These are phyloP conservation scores for Sebastes alutus DNA, from an alignment of 2,797 vertebrate genomes.

Conservation along the genomic window DNA sequence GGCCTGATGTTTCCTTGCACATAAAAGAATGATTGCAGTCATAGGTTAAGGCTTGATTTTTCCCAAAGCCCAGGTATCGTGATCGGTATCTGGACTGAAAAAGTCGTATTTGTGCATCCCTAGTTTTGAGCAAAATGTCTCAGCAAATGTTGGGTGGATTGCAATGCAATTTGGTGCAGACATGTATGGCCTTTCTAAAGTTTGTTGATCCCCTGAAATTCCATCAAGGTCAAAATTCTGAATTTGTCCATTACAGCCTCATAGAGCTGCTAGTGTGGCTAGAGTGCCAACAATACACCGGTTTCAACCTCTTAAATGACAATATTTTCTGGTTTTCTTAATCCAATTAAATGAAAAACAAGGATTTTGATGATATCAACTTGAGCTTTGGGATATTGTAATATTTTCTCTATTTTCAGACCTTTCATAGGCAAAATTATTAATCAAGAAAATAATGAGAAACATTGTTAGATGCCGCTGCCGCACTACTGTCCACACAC, in stretches of 20 bases:
- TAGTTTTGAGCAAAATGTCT: background rate
- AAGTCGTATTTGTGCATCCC: no score
- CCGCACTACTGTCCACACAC: no score
- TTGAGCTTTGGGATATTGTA: background rate
- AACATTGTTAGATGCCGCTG: background rate
- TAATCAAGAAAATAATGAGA: background rate
- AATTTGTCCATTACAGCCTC: background rate
- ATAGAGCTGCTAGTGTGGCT: background rate
- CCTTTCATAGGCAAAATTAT: background rate
- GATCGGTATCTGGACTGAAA: no score
- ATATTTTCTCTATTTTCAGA: background rate
- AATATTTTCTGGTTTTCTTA: background rate
- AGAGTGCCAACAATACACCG: background rate
- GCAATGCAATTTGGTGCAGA: background rate
- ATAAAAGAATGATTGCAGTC: no score
- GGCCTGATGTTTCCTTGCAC: no score
- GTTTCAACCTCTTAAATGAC: background rate
- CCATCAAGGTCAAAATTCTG: background rate
- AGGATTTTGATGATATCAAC: background rate
- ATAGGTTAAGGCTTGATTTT: no score
- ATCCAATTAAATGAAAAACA: background rate
- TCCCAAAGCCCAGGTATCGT: no score
- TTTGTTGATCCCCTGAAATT: background rate
- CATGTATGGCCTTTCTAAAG: no score
- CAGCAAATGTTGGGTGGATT: background rate